Conservation (phyloP, 2,797 vertebrate genomes). For the Toxotes lorentzi region DNA sequence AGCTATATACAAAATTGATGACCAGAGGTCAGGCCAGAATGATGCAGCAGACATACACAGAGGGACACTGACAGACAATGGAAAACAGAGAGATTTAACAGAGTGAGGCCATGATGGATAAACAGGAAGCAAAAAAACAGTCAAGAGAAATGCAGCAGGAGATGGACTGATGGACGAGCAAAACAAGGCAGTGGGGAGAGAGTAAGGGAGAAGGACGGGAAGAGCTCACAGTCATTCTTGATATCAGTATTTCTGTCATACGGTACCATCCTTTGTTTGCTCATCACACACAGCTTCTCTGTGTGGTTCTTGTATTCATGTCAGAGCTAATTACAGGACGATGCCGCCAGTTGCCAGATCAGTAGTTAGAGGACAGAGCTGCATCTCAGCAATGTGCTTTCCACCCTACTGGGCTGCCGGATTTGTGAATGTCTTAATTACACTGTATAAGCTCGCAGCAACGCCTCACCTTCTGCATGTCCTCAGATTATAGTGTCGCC, state of each 20-base stretch:
- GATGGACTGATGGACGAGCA: conserved; percentile 22
- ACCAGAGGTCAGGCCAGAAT: conserved; percentile 67
- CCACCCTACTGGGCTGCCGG: conserved; percentile 69
- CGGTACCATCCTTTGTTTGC: conserved; percentile 66
- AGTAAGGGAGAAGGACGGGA: neutral
- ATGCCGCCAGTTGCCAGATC: conserved; percentile 67
- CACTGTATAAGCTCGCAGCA: conserved; percentile 39
- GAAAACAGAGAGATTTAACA: conserved; percentile 27
- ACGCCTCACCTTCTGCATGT: conserved; percentile 64
- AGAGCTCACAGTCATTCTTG: conserved; percentile 21
- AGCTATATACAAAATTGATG: conserved; percentile 73
- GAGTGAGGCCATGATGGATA: conserved; percentile 27
- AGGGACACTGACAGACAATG: conserved; percentile 40
- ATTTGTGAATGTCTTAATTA: conserved; percentile 74
- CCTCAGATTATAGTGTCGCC: conserved; percentile 43
- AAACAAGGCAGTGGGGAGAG: conserved; percentile 14
- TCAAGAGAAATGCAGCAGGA: conserved; percentile 17
- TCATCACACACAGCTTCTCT: conserved; percentile 61
- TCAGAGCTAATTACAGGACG: conserved; percentile 74
- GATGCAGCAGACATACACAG: conserved; percentile 53
- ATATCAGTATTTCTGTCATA: conserved; percentile 63
- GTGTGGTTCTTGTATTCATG: conserved; percentile 61
- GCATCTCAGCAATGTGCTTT: conserved; percentile 59
- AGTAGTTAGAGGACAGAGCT: conserved; percentile 64
- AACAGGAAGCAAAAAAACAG: conserved; percentile 23